A percentile compares a stretch with the other conserved stretches of the same genome.
Conservation (phyloP, 2,113 vertebrate species). For the Saguinus imperator region DNA sequence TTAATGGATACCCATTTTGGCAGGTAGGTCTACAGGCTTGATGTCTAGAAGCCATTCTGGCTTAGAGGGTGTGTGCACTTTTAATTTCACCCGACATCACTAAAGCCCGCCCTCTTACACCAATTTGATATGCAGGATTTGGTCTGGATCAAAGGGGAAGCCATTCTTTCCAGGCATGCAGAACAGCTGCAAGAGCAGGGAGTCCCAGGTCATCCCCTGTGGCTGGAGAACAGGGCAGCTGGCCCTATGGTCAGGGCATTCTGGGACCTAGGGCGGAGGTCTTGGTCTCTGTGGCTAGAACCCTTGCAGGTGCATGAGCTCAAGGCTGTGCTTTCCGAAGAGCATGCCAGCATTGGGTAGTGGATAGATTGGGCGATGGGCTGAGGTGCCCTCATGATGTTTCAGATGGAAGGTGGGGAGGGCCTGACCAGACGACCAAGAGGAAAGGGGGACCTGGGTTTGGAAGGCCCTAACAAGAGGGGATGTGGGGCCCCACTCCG, state of each 20-base stretch:
- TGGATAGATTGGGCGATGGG: rapidly evolving
- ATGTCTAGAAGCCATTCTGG: neutral
- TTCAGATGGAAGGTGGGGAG: neutral
- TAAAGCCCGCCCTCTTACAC: neutral
- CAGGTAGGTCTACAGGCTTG: neutral
- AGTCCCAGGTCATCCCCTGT: neutral
- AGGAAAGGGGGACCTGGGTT: neutral
- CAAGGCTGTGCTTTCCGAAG: neutral
- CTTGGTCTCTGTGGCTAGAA: neutral
- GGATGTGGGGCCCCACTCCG: neutral
- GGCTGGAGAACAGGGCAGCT: rapidly evolving
- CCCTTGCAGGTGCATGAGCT: neutral
- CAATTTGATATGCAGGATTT: neutral
- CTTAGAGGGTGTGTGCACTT: neutral
- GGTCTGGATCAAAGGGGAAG: neutral
- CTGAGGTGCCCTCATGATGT: neutral
- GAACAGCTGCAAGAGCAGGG: neutral
- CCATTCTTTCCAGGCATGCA: neutral
- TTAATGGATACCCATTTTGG: neutral
- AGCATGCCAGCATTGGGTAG: rapidly evolving
- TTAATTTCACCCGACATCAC: neutral
- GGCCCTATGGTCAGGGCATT: neutral
- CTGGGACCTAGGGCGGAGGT: neutral
- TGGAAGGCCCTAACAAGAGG: neutral
- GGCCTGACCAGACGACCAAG: neutral